A percentile compares a stretch with the other conserved stretches of the same genome.
Evolutionary conservation across 2,113 vertebrate species (phyloP).

Genomic region (Oncorhynchus tshawytscha): DNA sequence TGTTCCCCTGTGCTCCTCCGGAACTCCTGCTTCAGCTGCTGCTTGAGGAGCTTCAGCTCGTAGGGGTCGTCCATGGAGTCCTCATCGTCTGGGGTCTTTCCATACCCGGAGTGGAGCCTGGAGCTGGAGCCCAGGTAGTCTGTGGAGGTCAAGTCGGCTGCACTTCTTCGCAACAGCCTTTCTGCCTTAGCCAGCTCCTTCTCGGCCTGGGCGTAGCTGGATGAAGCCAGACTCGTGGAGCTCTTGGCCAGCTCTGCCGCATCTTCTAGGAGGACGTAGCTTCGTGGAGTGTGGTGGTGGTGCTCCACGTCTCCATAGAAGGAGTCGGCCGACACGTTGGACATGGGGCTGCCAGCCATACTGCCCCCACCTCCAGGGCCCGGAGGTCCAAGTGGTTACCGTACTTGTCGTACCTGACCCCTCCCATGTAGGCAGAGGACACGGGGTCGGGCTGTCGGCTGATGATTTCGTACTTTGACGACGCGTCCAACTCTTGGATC

Average conservation of each 20-base stretch:
- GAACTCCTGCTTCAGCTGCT: constrained; percentile 98
- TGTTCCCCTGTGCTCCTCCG: constrained; percentile 89
- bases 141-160: constrained; percentile 83
- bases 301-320: constrained; percentile 91
- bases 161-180: constrained; percentile 80
- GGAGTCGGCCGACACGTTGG: constrained; percentile 91
- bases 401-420: constrained; percentile 94
- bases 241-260: constrained; percentile 92
- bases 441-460: constrained; percentile 86
- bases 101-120: constrained; percentile 83
- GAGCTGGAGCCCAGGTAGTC: constrained; percentile 91
- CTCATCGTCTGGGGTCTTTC: constrained; percentile 94
- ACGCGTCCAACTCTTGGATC: constrained; percentile 83
- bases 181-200: constrained; percentile 94
- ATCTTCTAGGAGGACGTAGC: constrained; percentile 93
- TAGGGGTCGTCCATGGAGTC: constrained; percentile 98
- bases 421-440: constrained; percentile 85
- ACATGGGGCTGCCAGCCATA: constrained; percentile 90
- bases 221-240: constrained; percentile 79
- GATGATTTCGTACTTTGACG: constrained; percentile 95
- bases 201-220: constrained; percentile 89
- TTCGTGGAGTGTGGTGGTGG: constrained; percentile 82
- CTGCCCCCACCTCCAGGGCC: constrained; percentile 86
- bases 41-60: constrained; percentile 94
- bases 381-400: constrained; percentile 89